Evolutionary conservation across 2,888 invertebrate species (phyloP).

Genomic region (Drosophila trichaetosa): DNA sequence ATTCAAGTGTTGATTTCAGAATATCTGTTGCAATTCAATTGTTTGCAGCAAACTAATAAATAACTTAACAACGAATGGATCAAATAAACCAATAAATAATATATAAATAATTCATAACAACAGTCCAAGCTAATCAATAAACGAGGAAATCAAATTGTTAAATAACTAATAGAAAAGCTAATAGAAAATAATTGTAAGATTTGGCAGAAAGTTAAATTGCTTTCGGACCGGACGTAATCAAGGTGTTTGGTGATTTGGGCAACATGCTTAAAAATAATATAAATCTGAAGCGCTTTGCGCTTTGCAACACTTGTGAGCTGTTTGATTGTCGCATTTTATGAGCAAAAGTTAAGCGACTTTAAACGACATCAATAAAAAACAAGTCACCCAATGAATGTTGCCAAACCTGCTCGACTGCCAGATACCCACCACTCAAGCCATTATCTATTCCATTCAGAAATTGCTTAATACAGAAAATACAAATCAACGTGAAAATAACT

Average conservation of each 20-base stretch:
- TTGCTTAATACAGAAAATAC: background rate
- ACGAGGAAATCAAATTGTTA: background rate
- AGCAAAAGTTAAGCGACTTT: slow-evolving; percentile 57
- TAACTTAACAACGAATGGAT: background rate
- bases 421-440: background rate
- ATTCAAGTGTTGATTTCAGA: slow-evolving; percentile 8
- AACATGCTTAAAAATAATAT: slow-evolving; percentile 1
- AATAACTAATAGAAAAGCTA: background rate
- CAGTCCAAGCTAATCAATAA: background rate
- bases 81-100: background rate
- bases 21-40: background rate
- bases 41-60: background rate
- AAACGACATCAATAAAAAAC: slow-evolving; percentile 60
- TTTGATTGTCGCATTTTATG: slow-evolving; percentile 58
- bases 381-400: background rate
- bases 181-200: background rate
- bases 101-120: background rate
- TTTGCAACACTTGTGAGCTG: slow-evolving; percentile 45
- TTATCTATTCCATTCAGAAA: rapidly evolving
- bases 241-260: background rate
- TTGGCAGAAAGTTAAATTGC: background rate
- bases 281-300: slow-evolving; percentile 5
- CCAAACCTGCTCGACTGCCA: background rate
- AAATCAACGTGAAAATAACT: background rate
- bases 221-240: background rate